Percentiles rank a stretch among this genome's conserved stretches.
These are phyloP conservation scores for Amphiprion ocellaris DNA, from an alignment of 2,113 vertebrate species.

Conservation along the genomic window DNA sequence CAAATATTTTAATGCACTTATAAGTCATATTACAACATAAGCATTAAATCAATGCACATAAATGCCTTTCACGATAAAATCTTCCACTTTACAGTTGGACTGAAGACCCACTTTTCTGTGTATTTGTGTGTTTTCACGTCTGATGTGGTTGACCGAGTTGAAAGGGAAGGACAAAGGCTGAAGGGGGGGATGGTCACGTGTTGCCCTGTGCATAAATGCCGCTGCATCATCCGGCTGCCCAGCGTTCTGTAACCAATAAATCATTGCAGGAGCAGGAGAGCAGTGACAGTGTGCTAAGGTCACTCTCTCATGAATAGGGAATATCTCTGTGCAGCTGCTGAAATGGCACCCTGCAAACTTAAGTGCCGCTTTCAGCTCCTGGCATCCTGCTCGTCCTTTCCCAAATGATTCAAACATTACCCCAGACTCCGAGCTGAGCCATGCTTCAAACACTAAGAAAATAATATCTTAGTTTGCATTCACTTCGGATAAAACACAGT, in stretches of 20 bases:
- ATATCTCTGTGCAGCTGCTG: conserved; percentile 59
- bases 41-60: background rate
- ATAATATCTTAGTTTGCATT: background rate
- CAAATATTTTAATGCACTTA: no score
- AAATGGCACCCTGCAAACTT: conserved; percentile 54
- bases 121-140: background rate
- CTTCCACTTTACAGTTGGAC: background rate
- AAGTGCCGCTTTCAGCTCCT: conserved; percentile 57
- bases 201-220: conserved; percentile 39
- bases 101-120: background rate
- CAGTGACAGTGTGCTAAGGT: conserved; percentile 72
- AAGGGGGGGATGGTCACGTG: conserved; percentile 41
- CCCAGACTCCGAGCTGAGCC: background rate
- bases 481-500: conserved; percentile 15
- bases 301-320: conserved; percentile 74
- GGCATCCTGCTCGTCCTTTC: conserved; percentile 32
- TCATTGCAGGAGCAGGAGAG: conserved; percentile 69
- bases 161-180: conserved; percentile 61
- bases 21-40: background rate
- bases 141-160: conserved; percentile 17
- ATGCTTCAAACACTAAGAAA: background rate
- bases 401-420: conserved; percentile 28
- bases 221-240: conserved; percentile 48
- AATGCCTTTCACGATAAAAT: background rate
- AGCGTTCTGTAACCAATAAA: conserved; percentile 69